Evolutionary conservation across 2,888 invertebrate species (phyloP).

Genomic region (Synanthedon vespiformis): DNA sequence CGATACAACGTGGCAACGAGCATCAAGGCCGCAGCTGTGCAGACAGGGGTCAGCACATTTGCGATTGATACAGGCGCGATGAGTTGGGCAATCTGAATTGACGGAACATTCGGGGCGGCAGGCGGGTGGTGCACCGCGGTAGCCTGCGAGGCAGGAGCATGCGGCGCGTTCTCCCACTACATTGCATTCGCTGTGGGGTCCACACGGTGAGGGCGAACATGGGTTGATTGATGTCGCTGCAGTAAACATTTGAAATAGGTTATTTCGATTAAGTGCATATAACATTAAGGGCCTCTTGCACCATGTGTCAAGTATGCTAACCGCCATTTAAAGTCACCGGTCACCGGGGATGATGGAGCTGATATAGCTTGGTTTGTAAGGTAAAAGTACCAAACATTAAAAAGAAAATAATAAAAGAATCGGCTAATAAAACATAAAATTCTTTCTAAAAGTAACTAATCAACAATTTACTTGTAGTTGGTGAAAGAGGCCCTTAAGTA

Average conservation of each 20-base stretch:
- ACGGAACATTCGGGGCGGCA: constrained; percentile 83
- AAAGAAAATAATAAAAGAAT: too few species aligned
- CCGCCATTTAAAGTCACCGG: too few species aligned
- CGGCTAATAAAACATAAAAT: too few species aligned
- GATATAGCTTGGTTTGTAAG: too few species aligned
- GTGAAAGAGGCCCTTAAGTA: too few species aligned
- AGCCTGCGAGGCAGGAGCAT: constrained; percentile 79
- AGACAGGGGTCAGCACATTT: constrained; percentile 83
- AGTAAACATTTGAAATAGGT: background rate
- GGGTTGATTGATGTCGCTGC: constrained; percentile 59
- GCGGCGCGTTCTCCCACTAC: constrained; percentile 77
- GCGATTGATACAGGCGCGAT: constrained; percentile 79
- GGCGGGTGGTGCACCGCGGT: constrained; percentile 78
- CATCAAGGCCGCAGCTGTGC: constrained; percentile 82
- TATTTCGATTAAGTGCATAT: too few species aligned
- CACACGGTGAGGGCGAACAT: constrained; percentile 83
- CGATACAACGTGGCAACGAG: constrained; percentile 81
- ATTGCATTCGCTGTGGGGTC: constrained; percentile 80
- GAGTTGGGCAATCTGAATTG: constrained; percentile 80
- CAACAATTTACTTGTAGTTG: too few species aligned
- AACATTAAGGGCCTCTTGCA: too few species aligned
- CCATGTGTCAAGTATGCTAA: too few species aligned
- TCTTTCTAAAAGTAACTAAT: too few species aligned
- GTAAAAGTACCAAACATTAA: too few species aligned
- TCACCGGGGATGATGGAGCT: too few species aligned